Percentiles rank a stretch among this genome's conserved stretches.
Conservation (phyloP, 2,888 invertebrate species). For the Zygothrica quintamaculata region DNA sequence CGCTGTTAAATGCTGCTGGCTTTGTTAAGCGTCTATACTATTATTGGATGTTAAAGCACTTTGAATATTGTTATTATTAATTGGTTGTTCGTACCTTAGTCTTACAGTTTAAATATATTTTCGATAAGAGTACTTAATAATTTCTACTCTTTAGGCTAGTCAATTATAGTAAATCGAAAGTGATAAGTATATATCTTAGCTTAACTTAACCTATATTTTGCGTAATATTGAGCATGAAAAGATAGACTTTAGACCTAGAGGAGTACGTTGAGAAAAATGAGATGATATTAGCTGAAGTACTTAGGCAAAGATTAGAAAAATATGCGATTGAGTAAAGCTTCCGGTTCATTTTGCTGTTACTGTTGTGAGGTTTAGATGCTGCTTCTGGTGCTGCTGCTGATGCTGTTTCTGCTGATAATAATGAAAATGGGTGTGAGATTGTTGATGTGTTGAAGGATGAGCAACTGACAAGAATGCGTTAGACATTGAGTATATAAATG, state of each 20-base stretch:
- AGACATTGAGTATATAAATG: constrained; percentile 34
- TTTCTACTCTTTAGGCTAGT: too few relatives aligned
- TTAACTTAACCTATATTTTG: too few relatives aligned
- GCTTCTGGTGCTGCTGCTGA: background rate
- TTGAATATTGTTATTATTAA: too few relatives aligned
- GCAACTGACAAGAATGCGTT: constrained; percentile 25
- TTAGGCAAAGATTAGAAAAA: constrained; percentile 53
- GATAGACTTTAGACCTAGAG: background rate
- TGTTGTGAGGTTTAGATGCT: background rate
- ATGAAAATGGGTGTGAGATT: constrained; percentile 3
- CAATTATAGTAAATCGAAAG: too few relatives aligned
- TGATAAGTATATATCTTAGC: too few relatives aligned
- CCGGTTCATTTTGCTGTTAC: background rate
- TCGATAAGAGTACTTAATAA: too few relatives aligned
- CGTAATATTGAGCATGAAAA: too few relatives aligned
- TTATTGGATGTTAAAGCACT: too few relatives aligned
- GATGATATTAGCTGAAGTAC: constrained; percentile 30
- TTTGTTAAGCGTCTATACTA: too few relatives aligned
- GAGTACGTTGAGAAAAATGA: constrained; percentile 12
- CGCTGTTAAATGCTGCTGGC: too few relatives aligned
- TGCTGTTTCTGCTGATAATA: background rate
- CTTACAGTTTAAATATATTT: too few relatives aligned
- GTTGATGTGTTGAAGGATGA: constrained; percentile 5
- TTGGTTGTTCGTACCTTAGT: too few relatives aligned
- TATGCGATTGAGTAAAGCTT: constrained; percentile 42